Evolutionary conservation across 2,113 vertebrate species (phyloP), one percentile per base, ranked within the genome.

Genomic region (Pteropus alecto): DNA sequence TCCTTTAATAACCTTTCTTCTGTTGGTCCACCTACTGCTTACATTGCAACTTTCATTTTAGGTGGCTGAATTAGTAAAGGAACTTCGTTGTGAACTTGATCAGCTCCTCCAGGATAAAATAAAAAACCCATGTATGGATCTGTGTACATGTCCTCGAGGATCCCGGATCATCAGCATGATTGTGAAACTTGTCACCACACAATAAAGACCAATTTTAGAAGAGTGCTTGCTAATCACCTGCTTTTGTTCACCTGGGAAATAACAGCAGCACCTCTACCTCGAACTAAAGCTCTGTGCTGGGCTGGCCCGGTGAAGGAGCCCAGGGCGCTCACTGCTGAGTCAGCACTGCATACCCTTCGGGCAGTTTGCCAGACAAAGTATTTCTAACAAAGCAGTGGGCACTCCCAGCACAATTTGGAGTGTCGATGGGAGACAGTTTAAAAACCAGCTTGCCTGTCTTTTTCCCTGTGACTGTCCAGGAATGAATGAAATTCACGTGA

Each of bases 41-140:
- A 95, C 19, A 22, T 5, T 18, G 41, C 19, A 54, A 35, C 60
- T 93, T 41, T 90, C 71, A 6, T 68, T 97, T 24, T 70, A 99
- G 99, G 99, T 99, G 96, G 99, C 99, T 0, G 99, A 99, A 97
- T 97, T 99, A 97, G 99, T 99, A 71, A 99, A 99, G 48, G 99
- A 99, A 98, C 98, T 99, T 94, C 99, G 99, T 87, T 99, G 98
- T 60, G 99, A 99, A 97, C 98, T 99, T 54, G 99, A 99, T 97
- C 99, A 99, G 97, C 98, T 99, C 46, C 98, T 99, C 86, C 99
- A 99, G 97, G 99, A 99, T 93, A 99, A 99, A 98, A 99, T 99
- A 97, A 99, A 98, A 96, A 99, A 98, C 74, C 99, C 99, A 0
- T 99, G 99, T 98, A 99, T 99, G 97, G 99, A 99, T 97, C 96